phyloP scores from a whole-genome alignment of 2,888 invertebrate species.

The Erpobdella octoculata region DNA sequence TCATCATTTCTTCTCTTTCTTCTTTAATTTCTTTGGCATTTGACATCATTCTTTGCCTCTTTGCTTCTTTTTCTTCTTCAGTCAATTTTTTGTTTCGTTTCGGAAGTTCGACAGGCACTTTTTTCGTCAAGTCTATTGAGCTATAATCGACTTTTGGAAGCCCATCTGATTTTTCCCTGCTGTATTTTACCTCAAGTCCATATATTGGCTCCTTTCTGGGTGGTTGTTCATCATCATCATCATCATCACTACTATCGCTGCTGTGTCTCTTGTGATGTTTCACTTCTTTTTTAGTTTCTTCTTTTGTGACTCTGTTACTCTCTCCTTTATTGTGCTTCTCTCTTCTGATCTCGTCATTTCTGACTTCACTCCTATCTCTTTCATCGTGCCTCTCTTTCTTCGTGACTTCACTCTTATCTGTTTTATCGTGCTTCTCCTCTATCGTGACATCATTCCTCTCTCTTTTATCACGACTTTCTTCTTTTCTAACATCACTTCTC shows the following conservation, averaged over 20 bases:
- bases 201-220: neutral
- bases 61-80: neutral
- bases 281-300: too few species aligned
- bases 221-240: neutral
- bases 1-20: neutral
- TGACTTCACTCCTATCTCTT: neutral
- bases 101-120: too few species aligned
- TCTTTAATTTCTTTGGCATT: neutral
- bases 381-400: neutral
- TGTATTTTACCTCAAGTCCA: neutral
- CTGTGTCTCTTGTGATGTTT: neutral
- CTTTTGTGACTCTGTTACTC: neutral
- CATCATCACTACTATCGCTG: neutral
- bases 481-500: too few species aligned
- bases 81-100: constrained; percentile 3
- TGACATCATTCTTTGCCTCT: neutral
- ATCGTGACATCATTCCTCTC: too few species aligned
- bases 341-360: too few species aligned
- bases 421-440: too few species aligned
- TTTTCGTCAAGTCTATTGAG: too few species aligned
- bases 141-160: neutral
- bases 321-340: too few species aligned
- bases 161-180: neutral
- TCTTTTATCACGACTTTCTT: too few species aligned
- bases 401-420: neutral